phyloP scores from a whole-genome alignment of 2,797 vertebrate genomes.

The Petrocephalus sullivani region DNA sequence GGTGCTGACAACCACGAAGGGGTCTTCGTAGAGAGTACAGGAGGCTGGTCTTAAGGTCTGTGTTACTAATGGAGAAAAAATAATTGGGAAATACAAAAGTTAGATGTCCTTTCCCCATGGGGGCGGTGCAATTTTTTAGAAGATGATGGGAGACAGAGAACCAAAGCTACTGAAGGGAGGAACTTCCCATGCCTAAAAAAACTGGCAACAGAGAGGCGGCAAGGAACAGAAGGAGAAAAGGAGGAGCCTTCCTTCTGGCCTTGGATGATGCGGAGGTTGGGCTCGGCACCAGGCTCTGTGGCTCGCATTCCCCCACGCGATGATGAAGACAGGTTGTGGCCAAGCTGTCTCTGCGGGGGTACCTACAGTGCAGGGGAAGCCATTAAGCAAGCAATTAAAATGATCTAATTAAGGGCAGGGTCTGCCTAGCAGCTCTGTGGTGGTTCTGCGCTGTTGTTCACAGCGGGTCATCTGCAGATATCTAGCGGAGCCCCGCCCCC shows the following conservation, averaged over 20 bases:
- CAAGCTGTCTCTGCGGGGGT: conserved; percentile 42
- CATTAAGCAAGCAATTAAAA: conserved; percentile 65
- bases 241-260: conserved; percentile 9
- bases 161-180: too few species aligned
- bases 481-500: neutral
- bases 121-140: neutral
- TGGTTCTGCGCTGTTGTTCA: neutral
- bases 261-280: neutral
- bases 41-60: neutral
- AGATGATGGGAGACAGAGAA: neutral
- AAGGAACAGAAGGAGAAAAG: conserved; percentile 6
- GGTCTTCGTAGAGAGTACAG: neutral
- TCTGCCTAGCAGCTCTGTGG: conserved; percentile 5
- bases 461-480: neutral
- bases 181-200: neutral
- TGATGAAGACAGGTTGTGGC: conserved; percentile 29
- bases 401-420: conserved; percentile 58
- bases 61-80: neutral
- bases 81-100: neutral
- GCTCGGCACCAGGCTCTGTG: neutral
- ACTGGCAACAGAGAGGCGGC: neutral
- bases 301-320: neutral
- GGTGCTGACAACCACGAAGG: neutral
- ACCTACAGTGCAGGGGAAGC: conserved; percentile 44
- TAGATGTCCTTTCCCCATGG: neutral